Evolutionary conservation across 2,888 invertebrate genomes (phyloP), one percentile per base, ranked within the genome.

Genomic region (Steromphala cineraria): DNA sequence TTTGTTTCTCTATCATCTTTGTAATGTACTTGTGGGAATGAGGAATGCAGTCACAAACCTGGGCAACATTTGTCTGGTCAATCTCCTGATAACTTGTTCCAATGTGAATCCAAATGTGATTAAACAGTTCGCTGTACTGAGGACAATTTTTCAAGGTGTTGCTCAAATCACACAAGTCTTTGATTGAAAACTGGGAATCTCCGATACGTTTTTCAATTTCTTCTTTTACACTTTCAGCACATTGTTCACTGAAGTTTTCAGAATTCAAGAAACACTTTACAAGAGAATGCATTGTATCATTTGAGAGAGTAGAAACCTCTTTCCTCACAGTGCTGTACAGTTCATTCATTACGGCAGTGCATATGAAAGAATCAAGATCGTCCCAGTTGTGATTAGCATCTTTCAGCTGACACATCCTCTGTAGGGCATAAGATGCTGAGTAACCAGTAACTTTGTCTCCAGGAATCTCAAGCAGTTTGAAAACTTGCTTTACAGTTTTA

Each of bases 51-150:
- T 93, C 93, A 89, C 95, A 95, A 17, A 96, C 92, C 40, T 94
- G 90, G 0, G 95, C 93, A 81, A 96, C 94, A 90, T 95, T 95
- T 13, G 92, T 92, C 81, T 94, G 94, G 91, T 94, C 93, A 56
- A 96, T 95, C 40, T 95, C 94, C 53, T 94, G 90, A 86, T 95
- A 95, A 80, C 94, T 94, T 82, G 95, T 95, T 24, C 95, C 92
- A 87, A 96, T 94, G 13, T 95, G 96, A 81, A 95, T 94, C 96
- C 96, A 96, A 55, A 96, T 92, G 89, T 95, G 95, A 86, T 96
- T 96, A 81, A 95, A 94, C 10, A 90, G 86, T 17, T 94, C 94
- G 36, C 94, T 93, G 90, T 95, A 94, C 71, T 86, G 84, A 52
- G 92, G 94, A 87, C 95, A 94, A 77, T 92, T 93, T 17, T 94